Base-by-base conservation (phyloP, 2,113 vertebrate species). In the Toxotes jaculatrix region DNA sequence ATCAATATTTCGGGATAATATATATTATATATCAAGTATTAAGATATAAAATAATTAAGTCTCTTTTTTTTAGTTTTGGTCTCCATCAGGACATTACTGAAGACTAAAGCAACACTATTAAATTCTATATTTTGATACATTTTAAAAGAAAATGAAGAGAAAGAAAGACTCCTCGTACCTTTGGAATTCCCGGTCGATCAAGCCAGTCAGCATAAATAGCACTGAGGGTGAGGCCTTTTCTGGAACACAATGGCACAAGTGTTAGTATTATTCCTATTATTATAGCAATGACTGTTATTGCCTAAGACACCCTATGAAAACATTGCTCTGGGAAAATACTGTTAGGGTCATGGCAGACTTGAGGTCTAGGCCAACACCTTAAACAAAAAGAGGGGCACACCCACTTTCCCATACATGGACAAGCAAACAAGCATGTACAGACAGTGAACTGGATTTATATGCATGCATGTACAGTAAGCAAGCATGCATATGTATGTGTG, bases 131-230 rank as follows among this genome's bases (percentile, higher is more conserved):
- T 69, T 42, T 19, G 4, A 47, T 1, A 38, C 1, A 79, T 43
- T 80, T 23, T 27, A 36, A 0, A 45, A 75, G 43, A 76, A 60
- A 69, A 60, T 23, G 36, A 38, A 82, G 61, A 78, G 31, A 71
- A 66, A 60, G 49, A 71, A 76, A 59, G 65, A 51, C 49, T 72
- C 34, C 47, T 77, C 82, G 56, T 94, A 99, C 98, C 97, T 97
- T 92, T 77, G 98, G 97, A 91, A 98, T 95, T 92, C 97, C 97
- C 0, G 97, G 95, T 92, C 92, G 94, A 93, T 99, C 97, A 45
- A 99, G 96, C 98, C 98, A 99, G 69, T 96, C 95, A 85, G 93
- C 89, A 88, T 96, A 95, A 93, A 99, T 96, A 89, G 88, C 95
- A 93, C 94, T 88, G 61, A 97, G 93, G 80, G 96, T 96, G 86